Evolutionary conservation across 1,140 invertebrate genomes (phyloP).

Genomic region (Camponotus floridanus): DNA sequence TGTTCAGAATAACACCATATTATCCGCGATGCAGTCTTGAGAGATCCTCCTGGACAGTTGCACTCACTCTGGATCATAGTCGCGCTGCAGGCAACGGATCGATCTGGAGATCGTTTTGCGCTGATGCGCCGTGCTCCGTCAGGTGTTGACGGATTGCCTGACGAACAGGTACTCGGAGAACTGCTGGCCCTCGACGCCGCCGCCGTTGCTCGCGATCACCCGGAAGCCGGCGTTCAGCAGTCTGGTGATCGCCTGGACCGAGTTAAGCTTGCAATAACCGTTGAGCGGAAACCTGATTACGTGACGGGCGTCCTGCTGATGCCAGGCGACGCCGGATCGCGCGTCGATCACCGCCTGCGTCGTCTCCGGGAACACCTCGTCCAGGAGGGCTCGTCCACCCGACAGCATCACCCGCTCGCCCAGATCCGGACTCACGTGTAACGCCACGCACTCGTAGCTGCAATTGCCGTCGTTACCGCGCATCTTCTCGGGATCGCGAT

Average conservation of each 20-base stretch:
- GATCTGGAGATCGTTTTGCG: constrained; percentile 72
- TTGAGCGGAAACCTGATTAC: constrained; percentile 96
- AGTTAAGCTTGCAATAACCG: constrained; percentile 97
- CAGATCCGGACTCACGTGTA: constrained; percentile 95
- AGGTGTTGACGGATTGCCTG: constrained; percentile 85
- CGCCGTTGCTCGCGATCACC: constrained; percentile 94
- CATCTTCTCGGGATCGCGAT: constrained; percentile 76
- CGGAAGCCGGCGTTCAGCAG: constrained; percentile 94
- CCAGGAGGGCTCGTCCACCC: constrained; percentile 92
- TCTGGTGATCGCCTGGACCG: constrained; percentile 95
- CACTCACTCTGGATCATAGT: constrained; percentile 72
- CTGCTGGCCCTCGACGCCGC: constrained; percentile 96
- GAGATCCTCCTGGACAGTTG: constrained; percentile 50
- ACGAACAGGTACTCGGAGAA: constrained; percentile 97
- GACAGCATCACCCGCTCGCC: constrained; percentile 95
- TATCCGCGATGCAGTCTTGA: constrained; percentile 68
- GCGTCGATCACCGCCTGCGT: constrained; percentile 94
- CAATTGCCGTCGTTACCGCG: constrained; percentile 79
- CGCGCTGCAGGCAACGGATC: constrained; percentile 72
- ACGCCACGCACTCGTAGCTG: constrained; percentile 93
- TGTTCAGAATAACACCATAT: constrained; percentile 18
- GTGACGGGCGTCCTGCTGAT: constrained; percentile 93
- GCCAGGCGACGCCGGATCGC: constrained; percentile 93
- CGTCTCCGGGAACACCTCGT: constrained; percentile 95
- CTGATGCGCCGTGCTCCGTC: constrained; percentile 72